A percentile compares a stretch with the other conserved stretches of the same genome.
These are phyloP conservation scores for Xenotilapia caudafasciata DNA, from an alignment of 2,113 vertebrate genomes.

Conservation along the genomic window DNA sequence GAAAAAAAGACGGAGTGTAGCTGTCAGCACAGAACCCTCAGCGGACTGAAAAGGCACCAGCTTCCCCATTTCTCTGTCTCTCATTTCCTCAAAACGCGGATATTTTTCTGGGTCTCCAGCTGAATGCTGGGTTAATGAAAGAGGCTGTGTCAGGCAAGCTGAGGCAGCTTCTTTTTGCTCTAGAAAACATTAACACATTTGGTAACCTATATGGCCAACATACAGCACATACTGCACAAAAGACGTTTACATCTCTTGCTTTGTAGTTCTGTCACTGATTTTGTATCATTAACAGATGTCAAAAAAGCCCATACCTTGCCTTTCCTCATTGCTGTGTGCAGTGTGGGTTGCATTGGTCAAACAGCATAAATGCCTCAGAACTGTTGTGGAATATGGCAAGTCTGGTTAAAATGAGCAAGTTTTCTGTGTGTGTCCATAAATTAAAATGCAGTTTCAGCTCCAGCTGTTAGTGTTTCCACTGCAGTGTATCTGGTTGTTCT, in stretches of 20 bases:
- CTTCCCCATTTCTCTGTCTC: constrained; percentile 48
- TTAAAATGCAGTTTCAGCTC: background rate
- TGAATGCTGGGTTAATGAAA: constrained; percentile 50
- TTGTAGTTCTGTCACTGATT: background rate
- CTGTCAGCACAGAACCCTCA: constrained; percentile 60
- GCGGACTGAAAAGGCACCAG: constrained; percentile 49
- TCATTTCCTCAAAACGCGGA: constrained; percentile 60
- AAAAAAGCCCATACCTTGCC: background rate
- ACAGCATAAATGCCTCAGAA: background rate
- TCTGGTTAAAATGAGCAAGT: background rate
- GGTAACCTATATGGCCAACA: background rate
- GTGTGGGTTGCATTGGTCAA: background rate
- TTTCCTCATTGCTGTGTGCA: background rate
- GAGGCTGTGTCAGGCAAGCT: constrained; percentile 27
- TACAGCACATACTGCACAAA: background rate
- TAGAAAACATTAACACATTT: constrained; percentile 5
- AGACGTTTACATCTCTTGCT: background rate
- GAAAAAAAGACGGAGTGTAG: constrained; percentile 56
- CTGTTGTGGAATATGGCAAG: background rate
- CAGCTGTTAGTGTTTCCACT: background rate
- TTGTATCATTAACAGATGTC: background rate
- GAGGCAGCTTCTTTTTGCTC: constrained; percentile 31
- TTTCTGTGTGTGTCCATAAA: background rate
- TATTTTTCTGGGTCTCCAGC: constrained; percentile 42
- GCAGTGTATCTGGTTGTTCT: constrained; percentile 27